Evolutionary conservation across 1,140 invertebrate species (phyloP).

Genomic region (Gonioctena quinquepunctata): DNA sequence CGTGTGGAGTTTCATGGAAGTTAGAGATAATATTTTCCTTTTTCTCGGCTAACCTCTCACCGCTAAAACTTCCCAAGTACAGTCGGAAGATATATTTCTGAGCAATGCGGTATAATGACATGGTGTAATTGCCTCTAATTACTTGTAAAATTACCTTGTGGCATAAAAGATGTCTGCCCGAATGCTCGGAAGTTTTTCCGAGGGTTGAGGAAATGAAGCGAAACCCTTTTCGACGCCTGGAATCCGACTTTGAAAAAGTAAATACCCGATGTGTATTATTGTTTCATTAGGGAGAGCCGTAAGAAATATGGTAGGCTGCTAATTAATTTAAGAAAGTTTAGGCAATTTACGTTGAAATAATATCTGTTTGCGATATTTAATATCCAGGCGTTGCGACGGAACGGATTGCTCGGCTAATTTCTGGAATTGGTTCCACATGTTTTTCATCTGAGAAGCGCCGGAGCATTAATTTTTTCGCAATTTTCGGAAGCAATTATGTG

Average conservation of each 20-base stretch:
- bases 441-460: background rate
- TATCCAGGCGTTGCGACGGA: slow-evolving; percentile 9
- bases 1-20: slow-evolving; percentile 14
- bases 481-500: background rate
- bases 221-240: slow-evolving; percentile 42
- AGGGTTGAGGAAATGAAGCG: slow-evolving; percentile 45
- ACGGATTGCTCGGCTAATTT: background rate
- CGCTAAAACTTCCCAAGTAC: slow-evolving; percentile 18
- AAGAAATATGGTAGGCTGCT: slow-evolving; percentile 48
- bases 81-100: slow-evolving; percentile 49
- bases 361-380: slow-evolving; percentile 43
- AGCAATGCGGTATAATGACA: slow-evolving; percentile 53
- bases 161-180: slow-evolving; percentile 53
- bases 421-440: slow-evolving; percentile 1
- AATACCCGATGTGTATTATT: slow-evolving; percentile 49
- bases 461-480: background rate
- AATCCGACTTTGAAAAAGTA: slow-evolving; percentile 40
- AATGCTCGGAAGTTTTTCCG: slow-evolving; percentile 45
- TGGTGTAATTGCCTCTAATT: slow-evolving; percentile 57
- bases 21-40: slow-evolving; percentile 25
- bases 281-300: slow-evolving; percentile 47
- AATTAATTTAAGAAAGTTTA: slow-evolving; percentile 47
- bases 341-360: slow-evolving; percentile 41
- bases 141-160: slow-evolving; percentile 59
- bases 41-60: slow-evolving; percentile 7